Evolutionary conservation across 1,140 invertebrate species (phyloP).

Genomic region (Cephus cinctus): DNA sequence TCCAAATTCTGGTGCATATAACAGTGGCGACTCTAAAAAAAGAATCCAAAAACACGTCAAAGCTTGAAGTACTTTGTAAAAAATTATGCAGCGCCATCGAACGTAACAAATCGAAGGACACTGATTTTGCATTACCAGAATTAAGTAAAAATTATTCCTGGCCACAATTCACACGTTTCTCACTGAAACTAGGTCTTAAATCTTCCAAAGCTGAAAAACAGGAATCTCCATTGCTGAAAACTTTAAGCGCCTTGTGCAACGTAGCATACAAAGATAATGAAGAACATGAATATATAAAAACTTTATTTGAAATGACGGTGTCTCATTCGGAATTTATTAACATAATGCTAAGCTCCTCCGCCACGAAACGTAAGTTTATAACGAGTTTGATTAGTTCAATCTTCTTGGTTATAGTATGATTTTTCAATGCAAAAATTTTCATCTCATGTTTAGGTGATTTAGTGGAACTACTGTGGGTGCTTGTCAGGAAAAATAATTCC

Average conservation of each 20-base stretch:
- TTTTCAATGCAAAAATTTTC: too few relatives aligned
- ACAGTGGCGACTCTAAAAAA: constrained; percentile 59
- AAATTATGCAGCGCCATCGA: constrained; percentile 33
- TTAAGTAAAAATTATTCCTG: constrained; percentile 61
- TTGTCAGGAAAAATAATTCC: constrained; percentile 61
- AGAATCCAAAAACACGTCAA: constrained; percentile 46
- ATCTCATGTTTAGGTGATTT: constrained; percentile 58
- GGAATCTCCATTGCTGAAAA: constrained; percentile 52
- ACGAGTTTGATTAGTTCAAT: constrained; percentile 11
- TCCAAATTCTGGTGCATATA: constrained; percentile 59
- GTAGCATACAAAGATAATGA: constrained; percentile 55
- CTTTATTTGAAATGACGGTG: constrained; percentile 71
- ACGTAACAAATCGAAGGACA: constrained; percentile 33
- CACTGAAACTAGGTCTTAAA: constrained; percentile 66
- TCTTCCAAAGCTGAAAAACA: constrained; percentile 46
- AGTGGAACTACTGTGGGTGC: constrained; percentile 60
- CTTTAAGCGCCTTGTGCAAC: constrained; percentile 59
- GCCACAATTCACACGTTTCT: constrained; percentile 65
- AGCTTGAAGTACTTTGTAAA: constrained; percentile 49
- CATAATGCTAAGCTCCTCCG: constrained; percentile 57
- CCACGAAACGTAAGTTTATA: constrained; percentile 49
- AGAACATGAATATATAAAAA: constrained; percentile 56
- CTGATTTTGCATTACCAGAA: constrained; percentile 50
- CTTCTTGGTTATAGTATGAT: not conserved
- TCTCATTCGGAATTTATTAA: constrained; percentile 74